Base-by-base conservation (phyloP, 1,140 invertebrate genomes). In the Camponotus floridanus region DNA sequence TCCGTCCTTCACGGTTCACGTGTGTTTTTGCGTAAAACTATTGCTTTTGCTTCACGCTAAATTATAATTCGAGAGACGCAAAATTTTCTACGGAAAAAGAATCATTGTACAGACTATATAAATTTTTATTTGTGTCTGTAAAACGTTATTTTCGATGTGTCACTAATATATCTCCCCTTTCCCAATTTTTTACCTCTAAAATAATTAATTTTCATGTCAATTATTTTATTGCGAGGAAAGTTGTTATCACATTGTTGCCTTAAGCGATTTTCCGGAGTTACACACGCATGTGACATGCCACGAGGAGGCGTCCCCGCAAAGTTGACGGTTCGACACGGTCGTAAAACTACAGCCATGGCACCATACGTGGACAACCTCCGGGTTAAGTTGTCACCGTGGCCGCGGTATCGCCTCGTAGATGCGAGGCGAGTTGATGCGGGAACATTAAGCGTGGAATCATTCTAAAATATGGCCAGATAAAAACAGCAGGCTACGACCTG, bases 391-490 rank as follows among this genome's bases (percentile, higher is more conserved):
- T 92, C 92, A 92, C 90, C 89, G 85, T 90, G 76, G 83, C 84
- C 85, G 45, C 76, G 84, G 87, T 85, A 86, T 81, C 67, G 84
- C 84, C 64, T 81, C 59, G 74, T 76, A 68, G 78, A 86, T 76
- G 68, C 67, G 62, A 87, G 64, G 36, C 51, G 48, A 83, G 62
- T 59, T 61, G 86, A 70, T 51, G 76, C 68, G 89, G 67, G 68
- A 87, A 90, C 90, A 91, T 92, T 92, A 94, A 93, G 88, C 88
- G 92, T 90, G 91, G 92, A 94, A 94, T 94, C 92, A 94, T 94
- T 91, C 92, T 94, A 93, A 94, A 94, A 94, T 94, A 94, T 93
- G 90, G 91, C 59, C 92, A 94, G 92, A 95, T 94, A 94, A 94
- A 95, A 94, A 94, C 93, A 94, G 94, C 94, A 94, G 92, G 94